These are phyloP conservation scores for Onychomys leucogaster DNA, from an alignment of 2,797 vertebrate species.

Conservation along the genomic window DNA sequence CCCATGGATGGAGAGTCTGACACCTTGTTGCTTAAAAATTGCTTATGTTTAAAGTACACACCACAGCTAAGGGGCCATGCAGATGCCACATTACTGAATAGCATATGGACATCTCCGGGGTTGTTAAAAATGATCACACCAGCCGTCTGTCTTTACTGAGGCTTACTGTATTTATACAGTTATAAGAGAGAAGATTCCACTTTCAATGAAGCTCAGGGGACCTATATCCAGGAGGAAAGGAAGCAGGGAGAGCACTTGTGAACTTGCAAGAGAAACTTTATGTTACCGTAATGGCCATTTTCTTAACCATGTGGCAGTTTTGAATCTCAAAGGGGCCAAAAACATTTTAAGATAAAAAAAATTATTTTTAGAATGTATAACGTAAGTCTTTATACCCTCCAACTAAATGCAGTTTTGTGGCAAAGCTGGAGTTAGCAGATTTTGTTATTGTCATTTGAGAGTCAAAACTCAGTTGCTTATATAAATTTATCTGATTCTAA, in stretches of 20 bases:
- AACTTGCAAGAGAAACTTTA: slow-evolving; percentile 74
- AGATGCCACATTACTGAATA: slow-evolving; percentile 75
- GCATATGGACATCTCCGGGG: slow-evolving; percentile 80
- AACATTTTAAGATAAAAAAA: slow-evolving; percentile 41
- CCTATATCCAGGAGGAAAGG: slow-evolving; percentile 51
- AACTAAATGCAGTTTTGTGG: neutral
- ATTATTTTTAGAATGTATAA: slow-evolving; percentile 45
- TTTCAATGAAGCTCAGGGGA: slow-evolving; percentile 78
- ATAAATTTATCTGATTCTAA: slow-evolving; percentile 23
- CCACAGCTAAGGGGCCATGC: slow-evolving; percentile 69
- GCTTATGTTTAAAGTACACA: slow-evolving; percentile 75
- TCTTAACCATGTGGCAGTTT: slow-evolving; percentile 58
- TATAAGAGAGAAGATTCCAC: slow-evolving; percentile 64
- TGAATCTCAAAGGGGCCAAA: slow-evolving; percentile 48
- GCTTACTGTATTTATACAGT: slow-evolving; percentile 68
- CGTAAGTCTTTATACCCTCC: neutral
- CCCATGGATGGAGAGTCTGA: slow-evolving; percentile 67
- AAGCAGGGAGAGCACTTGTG: slow-evolving; percentile 65
- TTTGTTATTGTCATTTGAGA: slow-evolving; percentile 24
- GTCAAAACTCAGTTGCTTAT: neutral
- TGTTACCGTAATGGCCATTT: slow-evolving; percentile 57
- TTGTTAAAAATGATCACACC: slow-evolving; percentile 79
- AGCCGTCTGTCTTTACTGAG: slow-evolving; percentile 71
- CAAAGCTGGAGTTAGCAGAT: neutral
- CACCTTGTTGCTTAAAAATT: slow-evolving; percentile 81